phyloP scores from a whole-genome alignment of 1,140 invertebrate genomes.

The Radopholus similis region DNA sequence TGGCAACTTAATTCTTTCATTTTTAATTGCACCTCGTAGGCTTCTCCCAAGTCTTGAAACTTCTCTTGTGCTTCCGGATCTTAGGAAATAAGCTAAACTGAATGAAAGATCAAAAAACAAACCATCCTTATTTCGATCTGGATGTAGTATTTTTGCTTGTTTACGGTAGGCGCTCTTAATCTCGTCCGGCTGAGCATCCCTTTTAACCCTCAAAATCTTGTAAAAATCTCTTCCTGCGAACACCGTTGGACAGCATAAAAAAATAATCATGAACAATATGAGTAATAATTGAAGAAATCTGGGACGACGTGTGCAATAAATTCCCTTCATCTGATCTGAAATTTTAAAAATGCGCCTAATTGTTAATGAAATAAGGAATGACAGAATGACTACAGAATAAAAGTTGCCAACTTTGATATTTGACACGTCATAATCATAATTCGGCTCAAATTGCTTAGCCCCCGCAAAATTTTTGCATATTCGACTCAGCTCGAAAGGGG shows the following conservation, averaged over 20 bases:
- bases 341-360: not conserved
- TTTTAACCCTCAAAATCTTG: slow-evolving; percentile 79
- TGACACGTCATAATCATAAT: too few relatives aligned
- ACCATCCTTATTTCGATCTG: slow-evolving; percentile 94
- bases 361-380: not conserved
- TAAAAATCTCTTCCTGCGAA: slow-evolving; percentile 79
- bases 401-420: too few relatives aligned
- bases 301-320: not conserved
- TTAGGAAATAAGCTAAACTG: not conserved
- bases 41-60: slow-evolving; percentile 92
- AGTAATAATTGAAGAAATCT: not conserved
- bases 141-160: slow-evolving; percentile 92
- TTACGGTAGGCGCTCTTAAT: slow-evolving; percentile 92
- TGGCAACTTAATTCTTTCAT: slow-evolving; percentile 14
- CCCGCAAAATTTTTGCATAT: too few relatives aligned
- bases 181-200: slow-evolving; percentile 80
- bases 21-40: slow-evolving; percentile 86
- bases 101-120: slow-evolving; percentile 61
- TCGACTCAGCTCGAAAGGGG: too few relatives aligned
- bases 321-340: not conserved
- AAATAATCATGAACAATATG: not conserved
- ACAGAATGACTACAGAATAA: not conserved
- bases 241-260: slow-evolving; percentile 15
- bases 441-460: too few relatives aligned
- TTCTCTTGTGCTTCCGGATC: slow-evolving; percentile 73